Evolutionary conservation across 2,113 vertebrate genomes (phyloP).

Genomic region (Cettia cetti): DNA sequence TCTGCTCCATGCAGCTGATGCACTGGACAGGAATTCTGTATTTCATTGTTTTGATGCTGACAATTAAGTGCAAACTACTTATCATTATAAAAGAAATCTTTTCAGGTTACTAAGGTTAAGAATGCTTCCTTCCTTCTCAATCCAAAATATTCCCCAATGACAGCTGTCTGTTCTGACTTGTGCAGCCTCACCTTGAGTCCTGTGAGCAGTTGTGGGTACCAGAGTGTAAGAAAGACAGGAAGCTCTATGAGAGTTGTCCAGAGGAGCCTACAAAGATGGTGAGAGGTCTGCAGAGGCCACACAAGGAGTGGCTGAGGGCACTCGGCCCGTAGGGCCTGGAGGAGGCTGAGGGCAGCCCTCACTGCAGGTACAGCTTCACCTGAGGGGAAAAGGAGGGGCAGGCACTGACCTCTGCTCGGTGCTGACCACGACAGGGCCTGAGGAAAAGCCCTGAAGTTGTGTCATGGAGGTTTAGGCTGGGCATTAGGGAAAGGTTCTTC

Average conservation of each 20-base stretch:
- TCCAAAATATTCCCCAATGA: neutral
- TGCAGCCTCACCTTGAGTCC: neutral
- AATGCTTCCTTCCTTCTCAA: neutral
- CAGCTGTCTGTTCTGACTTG: neutral
- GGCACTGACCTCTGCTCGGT: neutral
- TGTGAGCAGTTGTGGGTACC: neutral
- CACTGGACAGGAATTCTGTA: neutral
- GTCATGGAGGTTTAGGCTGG: neutral
- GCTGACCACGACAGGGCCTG: neutral
- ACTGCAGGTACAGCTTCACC: rapidly evolving
- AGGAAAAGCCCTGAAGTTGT: neutral
- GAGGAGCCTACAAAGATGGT: neutral
- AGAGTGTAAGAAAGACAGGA: rapidly evolving
- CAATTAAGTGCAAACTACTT: neutral
- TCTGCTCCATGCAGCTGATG: neutral
- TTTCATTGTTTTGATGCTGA: neutral
- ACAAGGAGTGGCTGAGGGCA: neutral
- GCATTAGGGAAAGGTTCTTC: neutral
- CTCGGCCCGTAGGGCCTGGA: no score
- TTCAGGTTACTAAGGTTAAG: neutral
- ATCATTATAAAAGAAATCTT: neutral
- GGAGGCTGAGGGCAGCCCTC: neutral
- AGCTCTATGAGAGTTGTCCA: rapidly evolving
- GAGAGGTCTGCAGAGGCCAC: rapidly evolving
- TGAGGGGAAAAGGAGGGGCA: neutral